phyloP scores from a whole-genome alignment of 1,140 invertebrate species.

The Bombus superbus region DNA sequence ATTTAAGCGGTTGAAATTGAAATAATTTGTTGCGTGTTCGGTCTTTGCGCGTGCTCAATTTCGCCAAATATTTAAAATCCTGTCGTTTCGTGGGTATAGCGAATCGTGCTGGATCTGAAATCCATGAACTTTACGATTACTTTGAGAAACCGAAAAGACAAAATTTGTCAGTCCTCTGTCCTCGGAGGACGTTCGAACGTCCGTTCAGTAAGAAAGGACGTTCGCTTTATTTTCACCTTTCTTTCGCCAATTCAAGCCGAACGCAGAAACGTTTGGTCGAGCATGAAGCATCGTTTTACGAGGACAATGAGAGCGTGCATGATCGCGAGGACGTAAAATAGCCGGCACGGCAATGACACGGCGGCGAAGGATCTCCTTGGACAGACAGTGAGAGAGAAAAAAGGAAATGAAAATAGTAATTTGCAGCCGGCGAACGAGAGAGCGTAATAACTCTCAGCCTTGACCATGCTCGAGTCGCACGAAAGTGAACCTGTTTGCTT shows the following conservation, averaged over 20 bases:
- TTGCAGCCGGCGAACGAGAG: conserved; percentile 2
- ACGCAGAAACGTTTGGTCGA: neutral
- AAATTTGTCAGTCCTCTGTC: no score
- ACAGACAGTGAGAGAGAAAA: neutral
- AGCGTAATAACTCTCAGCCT: conserved; percentile 16
- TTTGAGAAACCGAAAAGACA: no score
- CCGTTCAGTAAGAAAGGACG: no score
- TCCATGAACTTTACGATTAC: rapidly evolving
- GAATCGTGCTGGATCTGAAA: no score
- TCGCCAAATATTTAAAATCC: no score
- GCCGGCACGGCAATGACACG: conserved; percentile 20
- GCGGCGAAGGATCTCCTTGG: neutral
- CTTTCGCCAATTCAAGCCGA: neutral
- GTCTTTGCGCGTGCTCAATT: no score
- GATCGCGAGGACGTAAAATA: conserved; percentile 5
- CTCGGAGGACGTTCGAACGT: no score
- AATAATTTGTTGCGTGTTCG: rapidly evolving
- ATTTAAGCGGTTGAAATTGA: no score
- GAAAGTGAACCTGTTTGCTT: conserved; percentile 24
- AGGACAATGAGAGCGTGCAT: neutral
- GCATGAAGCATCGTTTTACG: conserved; percentile 22
- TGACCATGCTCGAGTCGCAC: conserved; percentile 18
- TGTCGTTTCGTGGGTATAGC: no score
- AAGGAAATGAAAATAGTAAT: conserved; percentile 20
- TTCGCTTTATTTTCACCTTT: no score